These are phyloP conservation scores for Lysiphlebus fabarum DNA, from an alignment of 1,140 invertebrate species.

Conservation along the genomic window DNA sequence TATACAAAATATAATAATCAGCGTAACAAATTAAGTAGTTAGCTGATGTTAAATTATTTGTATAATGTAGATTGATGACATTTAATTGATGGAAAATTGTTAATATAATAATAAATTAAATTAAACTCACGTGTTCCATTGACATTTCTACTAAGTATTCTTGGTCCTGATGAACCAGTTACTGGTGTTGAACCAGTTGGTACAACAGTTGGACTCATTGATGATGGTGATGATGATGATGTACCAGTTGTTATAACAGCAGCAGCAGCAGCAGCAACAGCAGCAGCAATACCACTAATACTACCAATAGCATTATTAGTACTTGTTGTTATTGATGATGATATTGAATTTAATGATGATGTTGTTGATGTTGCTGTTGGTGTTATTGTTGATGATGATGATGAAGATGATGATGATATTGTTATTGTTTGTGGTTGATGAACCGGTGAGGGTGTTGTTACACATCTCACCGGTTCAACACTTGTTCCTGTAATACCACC, in stretches of 20 bases:
- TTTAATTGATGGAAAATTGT: not conserved
- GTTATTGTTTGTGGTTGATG: conserved; percentile 27
- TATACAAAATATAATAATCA: too few relatives aligned
- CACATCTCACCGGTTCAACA: conserved; percentile 34
- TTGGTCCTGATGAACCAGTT: conserved; percentile 37
- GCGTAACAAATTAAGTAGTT: not conserved
- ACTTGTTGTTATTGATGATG: conserved; percentile 7
- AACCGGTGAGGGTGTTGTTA: conserved; percentile 46
- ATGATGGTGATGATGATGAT: conserved; percentile 21
- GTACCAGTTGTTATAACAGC: conserved; percentile 30
- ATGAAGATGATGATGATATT: conserved; percentile 20
- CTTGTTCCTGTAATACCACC: conserved; percentile 6
- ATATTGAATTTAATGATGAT: conserved; percentile 6
- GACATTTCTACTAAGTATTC: conserved; percentile 55
- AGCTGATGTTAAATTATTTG: not conserved
- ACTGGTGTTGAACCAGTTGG: conserved; percentile 34
- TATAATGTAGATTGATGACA: not conserved
- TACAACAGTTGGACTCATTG: conserved; percentile 33
- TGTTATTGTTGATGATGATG: conserved; percentile 30
- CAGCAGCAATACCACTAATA: conserved; percentile 8
- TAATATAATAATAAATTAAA: not conserved
- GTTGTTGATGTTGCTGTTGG: conserved; percentile 37
- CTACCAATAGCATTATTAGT: conserved; percentile 3
- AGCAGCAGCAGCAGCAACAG: conserved; percentile 3
- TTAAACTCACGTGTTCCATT: conserved; percentile 54